These are phyloP conservation scores for Eristalis pertinax DNA, from an alignment of 2,888 invertebrate genomes.

Conservation along the genomic window DNA sequence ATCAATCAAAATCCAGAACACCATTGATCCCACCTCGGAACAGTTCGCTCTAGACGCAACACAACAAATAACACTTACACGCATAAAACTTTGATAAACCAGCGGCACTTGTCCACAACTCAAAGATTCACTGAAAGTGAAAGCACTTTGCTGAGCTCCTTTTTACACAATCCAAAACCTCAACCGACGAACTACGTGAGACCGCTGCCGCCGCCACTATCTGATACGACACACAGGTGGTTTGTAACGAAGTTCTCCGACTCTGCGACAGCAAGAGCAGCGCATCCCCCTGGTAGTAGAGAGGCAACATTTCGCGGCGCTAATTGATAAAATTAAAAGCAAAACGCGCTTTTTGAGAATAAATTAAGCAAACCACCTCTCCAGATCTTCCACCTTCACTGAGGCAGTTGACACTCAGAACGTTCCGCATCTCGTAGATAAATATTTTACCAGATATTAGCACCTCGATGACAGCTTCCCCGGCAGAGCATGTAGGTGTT, in stretches of 20 bases:
- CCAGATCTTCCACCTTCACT: not conserved
- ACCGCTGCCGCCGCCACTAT: not conserved
- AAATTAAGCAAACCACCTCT: slow-evolving; percentile 22
- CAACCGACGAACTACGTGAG: not conserved
- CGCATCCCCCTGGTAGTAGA: not conserved
- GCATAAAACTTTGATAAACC: not conserved
- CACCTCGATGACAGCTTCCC: slow-evolving; percentile 17
- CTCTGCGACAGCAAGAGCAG: not conserved
- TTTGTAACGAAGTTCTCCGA: slow-evolving; percentile 1
- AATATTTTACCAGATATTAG: slow-evolving; percentile 21
- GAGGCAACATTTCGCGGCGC: slow-evolving; percentile 10
- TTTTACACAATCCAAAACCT: not conserved
- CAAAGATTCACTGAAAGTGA: not conserved
- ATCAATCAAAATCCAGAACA: slow-evolving; percentile 30
- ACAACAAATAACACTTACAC: slow-evolving; percentile 16
- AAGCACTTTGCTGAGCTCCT: not conserved
- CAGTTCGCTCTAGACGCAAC: not conserved
- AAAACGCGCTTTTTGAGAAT: slow-evolving; percentile 2
- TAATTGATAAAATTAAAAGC: slow-evolving; percentile 21
- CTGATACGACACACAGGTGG: not conserved
- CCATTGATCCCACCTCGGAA: not conserved
- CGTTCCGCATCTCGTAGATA: slow-evolving; percentile 13
- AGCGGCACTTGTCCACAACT: not conserved
- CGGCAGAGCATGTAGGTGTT: not conserved
- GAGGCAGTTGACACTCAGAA: not conserved